A percentile compares a stretch with the other conserved stretches of the same genome.
Evolutionary conservation across 2,888 invertebrate species (phyloP).

Genomic region (Heliconius ismenius): DNA sequence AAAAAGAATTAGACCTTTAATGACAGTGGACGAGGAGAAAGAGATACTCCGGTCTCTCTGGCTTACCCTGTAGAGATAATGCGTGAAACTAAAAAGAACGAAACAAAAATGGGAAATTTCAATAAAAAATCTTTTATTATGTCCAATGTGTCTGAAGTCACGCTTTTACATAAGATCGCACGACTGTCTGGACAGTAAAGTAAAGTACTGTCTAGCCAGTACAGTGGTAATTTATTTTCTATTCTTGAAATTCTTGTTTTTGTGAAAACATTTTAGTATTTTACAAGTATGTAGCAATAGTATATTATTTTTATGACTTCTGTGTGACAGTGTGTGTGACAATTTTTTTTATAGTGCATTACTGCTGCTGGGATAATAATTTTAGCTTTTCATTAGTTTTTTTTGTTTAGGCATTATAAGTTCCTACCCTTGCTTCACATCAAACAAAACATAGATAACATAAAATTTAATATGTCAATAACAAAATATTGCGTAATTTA

Average conservation of each 20-base stretch:
- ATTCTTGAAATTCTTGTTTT: conserved; percentile 30
- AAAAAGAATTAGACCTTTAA: neutral
- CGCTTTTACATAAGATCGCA: conserved; percentile 9
- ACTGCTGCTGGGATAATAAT: neutral
- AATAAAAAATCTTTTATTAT: conserved; percentile 11
- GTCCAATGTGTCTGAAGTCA: conserved; percentile 2
- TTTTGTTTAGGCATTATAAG: neutral
- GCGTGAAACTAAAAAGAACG: neutral
- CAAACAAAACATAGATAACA: neutral
- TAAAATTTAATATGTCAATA: neutral
- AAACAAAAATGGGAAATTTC: neutral
- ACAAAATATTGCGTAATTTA: neutral
- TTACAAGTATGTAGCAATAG: neutral
- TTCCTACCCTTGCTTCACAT: neutral
- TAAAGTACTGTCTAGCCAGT: conserved; percentile 36
- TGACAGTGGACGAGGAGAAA: too few species aligned
- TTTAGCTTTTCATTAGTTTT: neutral
- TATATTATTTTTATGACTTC: conserved; percentile 16
- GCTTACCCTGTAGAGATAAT: too few species aligned
- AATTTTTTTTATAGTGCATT: neutral
- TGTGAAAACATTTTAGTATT: conserved; percentile 18
- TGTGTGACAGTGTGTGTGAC: neutral
- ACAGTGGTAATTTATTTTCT: conserved; percentile 38
- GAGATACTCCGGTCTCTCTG: neutral
- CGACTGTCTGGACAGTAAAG: conserved; percentile 27